These are phyloP conservation scores for Mantis religiosa DNA, from an alignment of 2,888 invertebrate genomes.

Conservation along the genomic window DNA sequence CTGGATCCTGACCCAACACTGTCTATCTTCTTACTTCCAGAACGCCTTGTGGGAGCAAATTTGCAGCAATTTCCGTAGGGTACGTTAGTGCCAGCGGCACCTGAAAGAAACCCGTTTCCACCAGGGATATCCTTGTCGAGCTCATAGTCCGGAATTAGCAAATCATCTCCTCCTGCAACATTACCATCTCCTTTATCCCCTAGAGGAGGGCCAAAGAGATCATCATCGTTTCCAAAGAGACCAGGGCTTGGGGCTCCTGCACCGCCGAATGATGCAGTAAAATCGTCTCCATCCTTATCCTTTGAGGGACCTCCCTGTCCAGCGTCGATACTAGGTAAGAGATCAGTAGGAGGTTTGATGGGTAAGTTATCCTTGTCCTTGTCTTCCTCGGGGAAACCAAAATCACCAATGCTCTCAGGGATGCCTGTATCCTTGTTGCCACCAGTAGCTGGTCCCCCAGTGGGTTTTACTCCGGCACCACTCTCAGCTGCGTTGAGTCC, in stretches of 20 bases:
- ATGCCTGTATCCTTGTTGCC: not conserved
- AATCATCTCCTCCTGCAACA: not conserved
- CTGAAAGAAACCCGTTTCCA: not conserved
- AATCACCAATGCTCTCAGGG: not conserved
- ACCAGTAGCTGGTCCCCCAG: not conserved
- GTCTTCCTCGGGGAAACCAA: not conserved
- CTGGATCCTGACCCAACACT: not conserved
- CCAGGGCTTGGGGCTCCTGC: not conserved
- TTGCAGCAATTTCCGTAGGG: slow-evolving; percentile 19
- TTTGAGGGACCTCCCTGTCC: slow-evolving; percentile 34
- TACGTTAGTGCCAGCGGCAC: not conserved
- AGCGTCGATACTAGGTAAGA: slow-evolving; percentile 33
- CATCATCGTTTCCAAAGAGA: slow-evolving; percentile 17
- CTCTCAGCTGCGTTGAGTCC: slow-evolving; percentile 6
- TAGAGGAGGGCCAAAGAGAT: slow-evolving; percentile 20
- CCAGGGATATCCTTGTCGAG: not conserved
- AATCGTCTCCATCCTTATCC: not conserved
- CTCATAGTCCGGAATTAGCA: not conserved
- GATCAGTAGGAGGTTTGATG: not conserved
- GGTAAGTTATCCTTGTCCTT: not conserved
- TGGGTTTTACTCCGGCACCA: not conserved
- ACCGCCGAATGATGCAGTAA: not conserved
- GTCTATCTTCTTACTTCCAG: slow-evolving; percentile 8
- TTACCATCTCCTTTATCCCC: not conserved
- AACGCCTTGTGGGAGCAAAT: not conserved